A percentile compares a stretch with the other conserved stretches of the same genome.
These are phyloP conservation scores for Leptinotarsa juncta DNA, from an alignment of 2,888 invertebrate species.

Conservation along the genomic window DNA sequence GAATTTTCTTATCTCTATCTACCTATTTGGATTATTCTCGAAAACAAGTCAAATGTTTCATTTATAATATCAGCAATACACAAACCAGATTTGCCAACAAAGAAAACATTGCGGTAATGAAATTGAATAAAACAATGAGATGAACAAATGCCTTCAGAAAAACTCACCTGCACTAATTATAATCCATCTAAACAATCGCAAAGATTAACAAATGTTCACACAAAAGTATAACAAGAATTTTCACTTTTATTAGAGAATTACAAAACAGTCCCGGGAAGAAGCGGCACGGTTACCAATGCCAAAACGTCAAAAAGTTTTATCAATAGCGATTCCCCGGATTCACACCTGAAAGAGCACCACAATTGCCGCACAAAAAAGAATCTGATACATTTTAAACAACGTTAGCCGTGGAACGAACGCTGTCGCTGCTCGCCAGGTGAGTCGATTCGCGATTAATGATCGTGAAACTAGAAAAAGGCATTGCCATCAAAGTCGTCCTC, in stretches of 20 bases:
- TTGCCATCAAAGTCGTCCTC: slow-evolving; percentile 43
- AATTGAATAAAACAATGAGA: slow-evolving; percentile 27
- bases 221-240: slow-evolving; percentile 21
- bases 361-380: slow-evolving; percentile 18
- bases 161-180: slow-evolving; percentile 28
- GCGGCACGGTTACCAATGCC: background rate
- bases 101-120: slow-evolving; percentile 22
- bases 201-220: slow-evolving; percentile 26
- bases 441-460: slow-evolving; percentile 42
- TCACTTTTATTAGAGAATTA: slow-evolving; percentile 19
- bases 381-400: slow-evolving; percentile 18
- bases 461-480: slow-evolving; percentile 42
- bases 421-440: slow-evolving; percentile 36
- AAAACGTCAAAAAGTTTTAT: slow-evolving; percentile 34
- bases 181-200: slow-evolving; percentile 32
- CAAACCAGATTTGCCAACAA: slow-evolving; percentile 19
- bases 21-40: slow-evolving; percentile 12
- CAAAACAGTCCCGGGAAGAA: background rate
- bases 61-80: slow-evolving; percentile 17
- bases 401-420: slow-evolving; percentile 27
- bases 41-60: slow-evolving; percentile 22
- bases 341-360: slow-evolving; percentile 33
- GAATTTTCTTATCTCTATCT: slow-evolving; percentile 16
- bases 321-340: slow-evolving; percentile 36
- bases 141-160: slow-evolving; percentile 18